phyloP scores from a whole-genome alignment of 30 jellyfish, hydroid and myxozoan species.

The Aurelia coerulea region DNA sequence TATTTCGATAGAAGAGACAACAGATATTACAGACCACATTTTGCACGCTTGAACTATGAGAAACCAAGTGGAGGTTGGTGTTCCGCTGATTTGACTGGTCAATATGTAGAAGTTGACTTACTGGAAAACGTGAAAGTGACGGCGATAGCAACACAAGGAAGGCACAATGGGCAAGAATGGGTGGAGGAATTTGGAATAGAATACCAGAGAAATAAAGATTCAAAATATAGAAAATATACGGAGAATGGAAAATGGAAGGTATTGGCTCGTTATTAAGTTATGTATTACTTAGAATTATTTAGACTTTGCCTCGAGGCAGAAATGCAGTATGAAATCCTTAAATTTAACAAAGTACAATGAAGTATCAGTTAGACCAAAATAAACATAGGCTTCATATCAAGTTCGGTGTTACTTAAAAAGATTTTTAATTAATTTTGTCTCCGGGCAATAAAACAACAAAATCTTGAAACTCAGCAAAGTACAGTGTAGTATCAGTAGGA shows the following conservation, averaged over 20 bases:
- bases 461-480: too few relatives aligned
- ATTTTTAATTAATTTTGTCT: too few relatives aligned
- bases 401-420: too few relatives aligned
- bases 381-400: too few relatives aligned
- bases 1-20: conserved; percentile 52
- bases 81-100: conserved; percentile 76
- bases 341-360: too few relatives aligned
- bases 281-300: not conserved
- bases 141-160: conserved; percentile 94
- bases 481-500: too few relatives aligned
- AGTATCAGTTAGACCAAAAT: too few relatives aligned
- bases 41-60: conserved; percentile 74
- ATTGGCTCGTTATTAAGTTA: not conserved
- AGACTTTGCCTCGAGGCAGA: too few relatives aligned
- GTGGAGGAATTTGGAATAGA: conserved; percentile 69
- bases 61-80: conserved; percentile 95
- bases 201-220: conserved; percentile 73
- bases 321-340: too few relatives aligned
- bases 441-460: too few relatives aligned
- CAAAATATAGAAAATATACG: conserved; percentile 53
- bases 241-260: conserved; percentile 93
- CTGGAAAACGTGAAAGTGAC: conserved; percentile 65
- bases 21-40: conserved; percentile 73
- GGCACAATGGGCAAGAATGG: conserved; percentile 74
- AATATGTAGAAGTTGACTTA: conserved; percentile 80